Conservation (phyloP, 2,113 vertebrate genomes). For the Lampris megalopsis region DNA sequence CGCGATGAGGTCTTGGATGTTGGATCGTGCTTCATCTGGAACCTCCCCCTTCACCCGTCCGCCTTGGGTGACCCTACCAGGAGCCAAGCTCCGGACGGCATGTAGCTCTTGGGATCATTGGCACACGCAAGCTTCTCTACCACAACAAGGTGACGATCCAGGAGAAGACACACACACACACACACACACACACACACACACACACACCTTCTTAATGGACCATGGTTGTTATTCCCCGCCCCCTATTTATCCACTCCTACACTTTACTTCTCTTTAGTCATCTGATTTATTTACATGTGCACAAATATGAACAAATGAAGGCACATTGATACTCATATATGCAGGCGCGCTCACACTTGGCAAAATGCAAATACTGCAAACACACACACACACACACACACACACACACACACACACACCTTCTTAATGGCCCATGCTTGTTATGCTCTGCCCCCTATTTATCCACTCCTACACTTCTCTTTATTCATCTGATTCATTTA, state of each 20-base stretch:
- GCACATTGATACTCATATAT: not conserved
- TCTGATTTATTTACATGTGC: not conserved
- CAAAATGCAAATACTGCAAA: not conserved
- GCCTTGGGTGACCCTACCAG: too few species aligned
- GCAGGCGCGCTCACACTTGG: not conserved
- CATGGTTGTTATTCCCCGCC: too few species aligned
- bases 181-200: constrained; percentile 32
- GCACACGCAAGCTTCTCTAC: too few species aligned
- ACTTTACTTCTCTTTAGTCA: not conserved
- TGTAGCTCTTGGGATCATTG: too few species aligned
- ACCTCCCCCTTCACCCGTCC: too few species aligned
- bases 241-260: too few species aligned
- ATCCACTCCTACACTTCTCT: too few species aligned
- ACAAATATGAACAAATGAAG: not conserved
- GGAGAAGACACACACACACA: not conserved
- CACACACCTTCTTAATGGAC: not conserved
- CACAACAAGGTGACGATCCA: too few species aligned
- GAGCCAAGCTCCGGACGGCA: too few species aligned
- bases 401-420: not conserved
- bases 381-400: not conserved
- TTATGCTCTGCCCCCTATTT: too few species aligned
- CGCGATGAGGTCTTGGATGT: too few species aligned
- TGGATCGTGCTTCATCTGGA: too few species aligned
- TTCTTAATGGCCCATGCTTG: not conserved
- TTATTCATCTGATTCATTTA: not conserved